A percentile compares a stretch with the other conserved stretches of the same genome.
Conservation (phyloP, 1,140 invertebrate species). For the Hylyphantes graminicola region DNA sequence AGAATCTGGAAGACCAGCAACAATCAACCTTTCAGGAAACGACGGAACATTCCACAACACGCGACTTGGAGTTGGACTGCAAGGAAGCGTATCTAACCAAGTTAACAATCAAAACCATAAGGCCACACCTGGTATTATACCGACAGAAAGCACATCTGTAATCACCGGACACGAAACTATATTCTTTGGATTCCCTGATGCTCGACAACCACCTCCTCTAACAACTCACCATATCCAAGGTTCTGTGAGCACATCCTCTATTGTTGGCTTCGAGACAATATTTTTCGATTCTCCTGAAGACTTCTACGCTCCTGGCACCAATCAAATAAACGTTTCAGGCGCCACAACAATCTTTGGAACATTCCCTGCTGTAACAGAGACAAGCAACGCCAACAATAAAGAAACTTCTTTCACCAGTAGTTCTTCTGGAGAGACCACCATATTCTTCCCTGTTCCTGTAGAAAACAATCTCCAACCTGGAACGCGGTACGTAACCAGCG, state of each 20-base stretch:
- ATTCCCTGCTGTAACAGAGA: constrained; percentile 13
- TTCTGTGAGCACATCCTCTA: constrained; percentile 35
- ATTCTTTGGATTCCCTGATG: constrained; percentile 60
- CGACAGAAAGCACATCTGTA: constrained; percentile 40
- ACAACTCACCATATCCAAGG: constrained; percentile 26
- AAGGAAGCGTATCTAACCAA: constrained; percentile 26
- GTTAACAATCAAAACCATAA: constrained; percentile 25
- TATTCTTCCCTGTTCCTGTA: constrained; percentile 57
- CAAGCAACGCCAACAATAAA: not conserved
- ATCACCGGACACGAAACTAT: constrained; percentile 61
- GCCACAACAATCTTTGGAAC: constrained; percentile 56
- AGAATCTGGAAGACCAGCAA: not conserved
- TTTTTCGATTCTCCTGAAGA: constrained; percentile 57
- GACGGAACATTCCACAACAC: constrained; percentile 41
- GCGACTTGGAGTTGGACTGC: not conserved
- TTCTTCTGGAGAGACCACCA: constrained; percentile 56
- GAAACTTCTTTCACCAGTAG: not conserved
- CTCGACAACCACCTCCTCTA: constrained; percentile 27
- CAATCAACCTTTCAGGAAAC: constrained; percentile 26
- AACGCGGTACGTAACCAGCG: constrained; percentile 63
- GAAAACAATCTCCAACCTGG: constrained; percentile 14
- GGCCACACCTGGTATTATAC: constrained; percentile 11
- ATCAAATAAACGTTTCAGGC: constrained; percentile 41
- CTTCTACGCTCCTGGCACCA: constrained; percentile 18
- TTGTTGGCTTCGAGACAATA: constrained; percentile 52